Evolutionary conservation across 35 echinoderm and acorn worm genomes (phyloP).

Genomic region (Hemicentrotus pulcherrimus): DNA sequence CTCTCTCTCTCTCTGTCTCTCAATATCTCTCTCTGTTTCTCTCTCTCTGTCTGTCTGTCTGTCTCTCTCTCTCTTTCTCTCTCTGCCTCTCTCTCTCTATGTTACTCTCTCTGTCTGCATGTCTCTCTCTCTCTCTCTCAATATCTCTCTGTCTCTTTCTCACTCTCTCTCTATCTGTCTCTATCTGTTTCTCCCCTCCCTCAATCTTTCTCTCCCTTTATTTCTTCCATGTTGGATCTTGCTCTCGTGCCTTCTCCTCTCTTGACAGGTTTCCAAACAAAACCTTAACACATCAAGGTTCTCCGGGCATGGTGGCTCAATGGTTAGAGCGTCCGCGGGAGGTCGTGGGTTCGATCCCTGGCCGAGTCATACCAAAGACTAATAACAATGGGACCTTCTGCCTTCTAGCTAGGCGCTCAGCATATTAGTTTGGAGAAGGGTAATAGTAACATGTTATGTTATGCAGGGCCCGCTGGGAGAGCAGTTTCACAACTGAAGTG

Average conservation of each 20-base stretch:
- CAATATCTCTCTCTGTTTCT: not conserved
- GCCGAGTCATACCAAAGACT: too few species aligned
- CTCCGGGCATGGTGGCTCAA: too few species aligned
- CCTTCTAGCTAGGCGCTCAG: too few species aligned
- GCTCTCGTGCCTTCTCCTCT: not conserved
- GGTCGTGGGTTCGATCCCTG: too few species aligned
- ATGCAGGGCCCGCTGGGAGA: too few species aligned
- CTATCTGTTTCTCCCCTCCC: not conserved
- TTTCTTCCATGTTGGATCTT: too few species aligned
- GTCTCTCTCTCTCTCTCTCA: not conserved
- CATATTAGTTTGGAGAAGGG: too few species aligned
- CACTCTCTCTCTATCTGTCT: not conserved
- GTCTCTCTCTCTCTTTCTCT: not conserved
- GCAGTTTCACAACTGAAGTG: too few species aligned
- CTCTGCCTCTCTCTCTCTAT: not conserved
- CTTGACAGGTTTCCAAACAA: not conserved
- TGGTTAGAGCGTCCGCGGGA: too few species aligned
- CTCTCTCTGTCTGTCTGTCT: not conserved
- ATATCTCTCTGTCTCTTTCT: not conserved
- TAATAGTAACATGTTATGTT: too few species aligned
- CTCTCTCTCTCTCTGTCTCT: not conserved
- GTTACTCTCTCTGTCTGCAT: not conserved
- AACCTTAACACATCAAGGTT: too few species aligned
- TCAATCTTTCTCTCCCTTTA: not conserved
- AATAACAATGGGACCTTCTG: too few species aligned